phyloP scores from a whole-genome alignment of 2,888 invertebrate genomes.

The Smittia sp. region DNA sequence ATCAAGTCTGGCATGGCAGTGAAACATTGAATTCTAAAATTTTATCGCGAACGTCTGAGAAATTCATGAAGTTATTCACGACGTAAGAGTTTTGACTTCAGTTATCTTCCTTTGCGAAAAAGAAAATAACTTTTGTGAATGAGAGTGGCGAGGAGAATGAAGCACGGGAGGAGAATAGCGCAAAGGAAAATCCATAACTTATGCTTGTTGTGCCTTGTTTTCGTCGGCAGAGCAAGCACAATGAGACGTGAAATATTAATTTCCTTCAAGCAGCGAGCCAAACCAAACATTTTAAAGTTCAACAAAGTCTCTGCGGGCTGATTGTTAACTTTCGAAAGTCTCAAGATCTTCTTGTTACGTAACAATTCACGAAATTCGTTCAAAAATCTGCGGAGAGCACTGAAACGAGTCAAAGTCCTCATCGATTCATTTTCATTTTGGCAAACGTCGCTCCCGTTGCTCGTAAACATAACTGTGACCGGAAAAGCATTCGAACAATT shows the following conservation, averaged over 20 bases:
- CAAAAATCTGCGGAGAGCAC: too few species aligned
- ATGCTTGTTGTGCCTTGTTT: background rate
- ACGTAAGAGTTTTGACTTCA: background rate
- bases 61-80: background rate
- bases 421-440: background rate
- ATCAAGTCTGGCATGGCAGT: background rate
- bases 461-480: too few species aligned
- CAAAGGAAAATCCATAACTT: constrained; percentile 14
- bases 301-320: background rate
- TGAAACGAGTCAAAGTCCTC: too few species aligned
- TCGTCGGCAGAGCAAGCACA: background rate
- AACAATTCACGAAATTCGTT: background rate
- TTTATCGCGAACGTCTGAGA: background rate
- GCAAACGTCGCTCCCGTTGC: background rate
- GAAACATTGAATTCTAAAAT: background rate
- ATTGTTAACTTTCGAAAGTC: background rate
- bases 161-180: background rate
- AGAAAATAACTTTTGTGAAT: constrained; percentile 20
- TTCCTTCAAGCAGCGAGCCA: background rate
- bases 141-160: constrained; percentile 11
- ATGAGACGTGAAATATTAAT: background rate
- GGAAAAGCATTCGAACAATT: background rate
- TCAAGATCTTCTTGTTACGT: background rate
- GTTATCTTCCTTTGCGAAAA: background rate
- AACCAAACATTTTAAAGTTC: background rate